A percentile compares a stretch with the other conserved stretches of the same genome.
These are phyloP conservation scores for Chymomyza procnemis DNA, from an alignment of 2,888 invertebrate genomes.

Conservation along the genomic window DNA sequence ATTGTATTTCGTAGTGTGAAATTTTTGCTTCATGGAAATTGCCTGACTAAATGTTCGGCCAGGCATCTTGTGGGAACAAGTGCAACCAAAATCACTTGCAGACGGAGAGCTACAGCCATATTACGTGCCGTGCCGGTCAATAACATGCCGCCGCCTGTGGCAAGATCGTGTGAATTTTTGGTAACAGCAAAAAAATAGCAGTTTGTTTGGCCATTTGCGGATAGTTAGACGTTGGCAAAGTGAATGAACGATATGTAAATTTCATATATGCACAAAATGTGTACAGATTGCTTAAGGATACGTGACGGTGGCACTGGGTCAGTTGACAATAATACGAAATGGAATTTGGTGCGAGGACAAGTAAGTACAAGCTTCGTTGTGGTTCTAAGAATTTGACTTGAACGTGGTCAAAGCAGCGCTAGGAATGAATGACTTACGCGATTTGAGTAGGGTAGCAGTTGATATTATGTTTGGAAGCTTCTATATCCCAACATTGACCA, in stretches of 20 bases:
- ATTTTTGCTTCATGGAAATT: slow-evolving; percentile 66
- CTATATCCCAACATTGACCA: too few relatives aligned
- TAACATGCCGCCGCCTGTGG: slow-evolving; percentile 60
- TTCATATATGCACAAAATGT: neutral
- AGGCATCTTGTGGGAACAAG: slow-evolving; percentile 71
- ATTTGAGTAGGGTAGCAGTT: neutral
- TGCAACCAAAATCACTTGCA: slow-evolving; percentile 39
- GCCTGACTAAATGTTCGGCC: slow-evolving; percentile 68
- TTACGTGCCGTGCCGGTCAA: slow-evolving; percentile 49
- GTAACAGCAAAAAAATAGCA: neutral
- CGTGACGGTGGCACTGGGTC: neutral
- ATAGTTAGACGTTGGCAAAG: neutral
- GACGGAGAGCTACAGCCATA: slow-evolving; percentile 20
- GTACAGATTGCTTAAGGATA: neutral
- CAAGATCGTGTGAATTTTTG: slow-evolving; percentile 63
- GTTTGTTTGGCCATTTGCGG: neutral
- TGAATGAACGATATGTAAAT: neutral
- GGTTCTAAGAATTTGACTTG: neutral
- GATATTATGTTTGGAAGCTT: too few relatives aligned
- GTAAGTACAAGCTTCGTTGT: neutral
- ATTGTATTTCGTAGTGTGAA: slow-evolving; percentile 53
- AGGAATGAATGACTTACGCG: too few relatives aligned
- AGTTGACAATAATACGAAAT: neutral
- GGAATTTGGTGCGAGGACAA: neutral
- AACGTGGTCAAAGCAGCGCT: neutral